Conservation (phyloP, 2,888 invertebrate species). For the Nomada fabriciana region DNA sequence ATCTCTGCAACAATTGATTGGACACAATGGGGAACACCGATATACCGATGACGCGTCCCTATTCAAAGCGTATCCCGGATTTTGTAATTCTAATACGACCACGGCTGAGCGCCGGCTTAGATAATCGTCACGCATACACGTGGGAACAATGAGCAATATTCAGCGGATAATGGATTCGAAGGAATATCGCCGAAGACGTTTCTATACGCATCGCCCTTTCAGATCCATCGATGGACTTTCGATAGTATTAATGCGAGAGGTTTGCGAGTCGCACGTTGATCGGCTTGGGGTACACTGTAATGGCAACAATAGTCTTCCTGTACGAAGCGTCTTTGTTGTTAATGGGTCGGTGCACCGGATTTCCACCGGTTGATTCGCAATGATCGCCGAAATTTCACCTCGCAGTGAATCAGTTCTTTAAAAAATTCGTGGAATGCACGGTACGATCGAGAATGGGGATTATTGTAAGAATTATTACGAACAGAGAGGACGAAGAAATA, state of each 20-base stretch:
- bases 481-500: not conserved
- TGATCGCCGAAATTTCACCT: constrained; percentile 51
- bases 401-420: not conserved
- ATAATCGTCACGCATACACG: not conserved
- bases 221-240: not conserved
- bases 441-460: not conserved
- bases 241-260: not conserved
- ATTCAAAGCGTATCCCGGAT: not conserved
- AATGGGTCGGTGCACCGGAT: constrained; percentile 51
- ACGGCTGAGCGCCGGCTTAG: not conserved
- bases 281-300: constrained; percentile 1
- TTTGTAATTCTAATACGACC: constrained; percentile 20
- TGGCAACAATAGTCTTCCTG: constrained; percentile 31
- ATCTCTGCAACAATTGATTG: constrained; percentile 33
- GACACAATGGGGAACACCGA: constrained; percentile 27
- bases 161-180: constrained; percentile 14
- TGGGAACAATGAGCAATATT: constrained; percentile 42
- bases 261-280: constrained; percentile 5
- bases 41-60: constrained; percentile 21
- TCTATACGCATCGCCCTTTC: constrained; percentile 4
- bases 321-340: constrained; percentile 21
- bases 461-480: not conserved
- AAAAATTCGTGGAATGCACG: not conserved
- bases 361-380: constrained; percentile 55
- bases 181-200: not conserved